Evolutionary conservation across 2,888 invertebrate species (phyloP), one percentile per base, ranked within the genome.

Genomic region (Cosmopolites sordidus): DNA sequence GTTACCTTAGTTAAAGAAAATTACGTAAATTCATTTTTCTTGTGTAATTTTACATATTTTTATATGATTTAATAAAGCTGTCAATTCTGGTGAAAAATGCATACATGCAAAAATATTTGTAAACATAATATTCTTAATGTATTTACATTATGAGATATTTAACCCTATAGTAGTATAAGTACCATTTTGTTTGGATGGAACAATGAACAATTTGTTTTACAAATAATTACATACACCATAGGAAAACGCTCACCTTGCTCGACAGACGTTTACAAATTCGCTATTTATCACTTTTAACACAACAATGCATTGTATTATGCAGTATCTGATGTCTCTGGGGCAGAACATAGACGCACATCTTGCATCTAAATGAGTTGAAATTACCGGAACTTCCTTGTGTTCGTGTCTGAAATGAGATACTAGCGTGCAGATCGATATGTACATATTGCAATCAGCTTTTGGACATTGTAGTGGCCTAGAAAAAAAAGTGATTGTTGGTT

Each of bases 331-430:
- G 54, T 67, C 65, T 51, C 62, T 65, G 9, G 67, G 65, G 51
- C 63, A 60, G 58, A 73, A 68, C 56, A 68, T 66, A 40, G 70
- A 54, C 1, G 67, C 65, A 52, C 67, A 69, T 58, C 69, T 61
- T 11, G 65, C 62, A 51, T 69, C 69, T 43, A 68, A 60, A 42
- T 64, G 55, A 1, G 69, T 68, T 4, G 62, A 52, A n/a, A 70
- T 61, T 16, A 64, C 61, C 1, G 69, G 66, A 2, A 72, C 65
- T 52, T 66, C 65, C 48, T 67, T 69, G 56, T 82, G 82, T 61
- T 82, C 81, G 61, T 79, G 79, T 51, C 76, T 69, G 57, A 81
- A 81, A 64, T 82, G 81, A 40, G 75, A 72, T 12, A 76, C 72
- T 2, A 81, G 65, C 1, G 79, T 76, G 22, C 78, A 76, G 41